Evolutionary conservation across 2,888 invertebrate species (phyloP).

Genomic region (Isoperla grammatica): DNA sequence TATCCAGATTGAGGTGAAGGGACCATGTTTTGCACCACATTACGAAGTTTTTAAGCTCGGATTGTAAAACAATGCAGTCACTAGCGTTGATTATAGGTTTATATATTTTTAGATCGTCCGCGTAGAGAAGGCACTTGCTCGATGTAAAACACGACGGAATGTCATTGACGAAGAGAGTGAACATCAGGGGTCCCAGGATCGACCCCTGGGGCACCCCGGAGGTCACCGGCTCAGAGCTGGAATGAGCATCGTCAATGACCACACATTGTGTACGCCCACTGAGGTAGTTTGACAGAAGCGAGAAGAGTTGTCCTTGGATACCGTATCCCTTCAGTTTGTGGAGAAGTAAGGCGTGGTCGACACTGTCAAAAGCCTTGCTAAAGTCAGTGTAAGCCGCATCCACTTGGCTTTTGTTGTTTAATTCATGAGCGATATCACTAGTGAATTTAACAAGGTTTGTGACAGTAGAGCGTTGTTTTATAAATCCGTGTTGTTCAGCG

Average conservation of each 20-base stretch:
- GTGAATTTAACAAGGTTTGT: neutral
- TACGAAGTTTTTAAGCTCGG: neutral
- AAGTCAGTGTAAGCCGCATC: constrained; percentile 4
- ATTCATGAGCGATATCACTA: neutral
- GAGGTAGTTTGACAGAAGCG: neutral
- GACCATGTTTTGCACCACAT: neutral
- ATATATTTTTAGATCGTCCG: constrained; percentile 7
- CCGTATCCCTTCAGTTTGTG: neutral
- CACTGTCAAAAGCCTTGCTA: neutral
- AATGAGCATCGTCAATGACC: neutral
- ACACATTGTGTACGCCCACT: neutral
- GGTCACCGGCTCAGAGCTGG: neutral
- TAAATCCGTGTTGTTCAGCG: neutral
- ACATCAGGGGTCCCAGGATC: neutral
- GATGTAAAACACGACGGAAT: neutral
- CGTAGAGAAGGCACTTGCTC: neutral
- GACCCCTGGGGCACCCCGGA: constrained; percentile 8
- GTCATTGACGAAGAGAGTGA: neutral
- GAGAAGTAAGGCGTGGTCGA: neutral
- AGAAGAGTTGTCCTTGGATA: neutral
- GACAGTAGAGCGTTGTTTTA: neutral
- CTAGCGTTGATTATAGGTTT: neutral
- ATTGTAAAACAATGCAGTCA: neutral
- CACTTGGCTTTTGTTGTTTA: neutral
- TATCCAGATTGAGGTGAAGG: neutral